Evolutionary conservation across 2,797 vertebrate genomes (phyloP).

Genomic region (Acropternis orthonyx): DNA sequence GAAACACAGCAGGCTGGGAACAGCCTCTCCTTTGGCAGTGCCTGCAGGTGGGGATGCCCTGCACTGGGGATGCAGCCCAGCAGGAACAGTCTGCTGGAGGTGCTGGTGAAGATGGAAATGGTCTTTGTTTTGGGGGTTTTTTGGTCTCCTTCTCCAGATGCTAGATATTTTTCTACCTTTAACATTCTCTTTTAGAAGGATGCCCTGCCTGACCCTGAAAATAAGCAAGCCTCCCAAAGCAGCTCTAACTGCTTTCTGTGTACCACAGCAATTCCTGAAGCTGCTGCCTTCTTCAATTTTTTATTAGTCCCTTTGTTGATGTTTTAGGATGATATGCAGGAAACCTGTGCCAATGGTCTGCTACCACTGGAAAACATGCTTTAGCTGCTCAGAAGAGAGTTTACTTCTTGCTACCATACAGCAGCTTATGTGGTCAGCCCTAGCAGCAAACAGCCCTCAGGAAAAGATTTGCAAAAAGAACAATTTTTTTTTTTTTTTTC

Average conservation of each 20-base stretch:
- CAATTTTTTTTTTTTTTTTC: neutral
- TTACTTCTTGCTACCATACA: neutral
- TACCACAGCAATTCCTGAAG: neutral
- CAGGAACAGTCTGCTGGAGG: neutral
- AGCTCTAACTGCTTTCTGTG: neutral
- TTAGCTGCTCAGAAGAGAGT: rapidly evolving
- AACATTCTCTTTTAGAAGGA: neutral
- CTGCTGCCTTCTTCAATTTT: neutral
- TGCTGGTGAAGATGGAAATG: neutral
- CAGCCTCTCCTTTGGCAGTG: neutral
- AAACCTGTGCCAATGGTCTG: neutral
- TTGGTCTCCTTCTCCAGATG: neutral
- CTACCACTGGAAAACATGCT: neutral
- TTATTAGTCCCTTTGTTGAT: neutral
- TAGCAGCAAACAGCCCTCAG: neutral
- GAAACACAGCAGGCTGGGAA: neutral
- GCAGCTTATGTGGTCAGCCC: neutral
- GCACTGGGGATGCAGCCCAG: neutral
- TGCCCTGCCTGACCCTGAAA: neutral
- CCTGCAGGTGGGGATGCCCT: neutral
- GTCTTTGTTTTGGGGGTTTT: neutral
- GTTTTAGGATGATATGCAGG: neutral
- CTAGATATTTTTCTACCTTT: neutral
- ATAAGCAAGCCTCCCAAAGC: neutral
- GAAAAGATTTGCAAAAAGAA: neutral